Evolutionary conservation across 2,797 vertebrate genomes (phyloP).

Genomic region (Leptatherina wallacei): DNA sequence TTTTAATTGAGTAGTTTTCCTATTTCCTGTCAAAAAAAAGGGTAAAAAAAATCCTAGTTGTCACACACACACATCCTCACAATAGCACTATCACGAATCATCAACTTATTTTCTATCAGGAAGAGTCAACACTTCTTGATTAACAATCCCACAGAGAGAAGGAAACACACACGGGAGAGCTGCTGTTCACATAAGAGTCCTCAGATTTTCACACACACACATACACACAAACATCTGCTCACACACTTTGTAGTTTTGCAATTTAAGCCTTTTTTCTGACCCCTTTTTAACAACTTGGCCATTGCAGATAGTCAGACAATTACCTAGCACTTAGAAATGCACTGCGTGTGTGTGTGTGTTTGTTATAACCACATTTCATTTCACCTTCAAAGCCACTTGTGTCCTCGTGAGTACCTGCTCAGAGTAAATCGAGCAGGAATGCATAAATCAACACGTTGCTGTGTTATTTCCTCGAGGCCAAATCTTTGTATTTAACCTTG

Average conservation of each 20-base stretch:
- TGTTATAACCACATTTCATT: slow-evolving; percentile 29
- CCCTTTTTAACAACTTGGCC: slow-evolving; percentile 6
- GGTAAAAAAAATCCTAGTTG: too few relatives aligned
- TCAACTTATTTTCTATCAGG: slow-evolving; percentile 32
- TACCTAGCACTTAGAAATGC: not conserved
- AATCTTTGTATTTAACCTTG: slow-evolving; percentile 53
- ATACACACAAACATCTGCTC: not conserved
- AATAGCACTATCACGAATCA: too few relatives aligned
- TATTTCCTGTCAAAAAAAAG: too few relatives aligned
- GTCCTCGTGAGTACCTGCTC: slow-evolving; percentile 41
- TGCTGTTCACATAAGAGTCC: slow-evolving; percentile 54
- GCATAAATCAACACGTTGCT: slow-evolving; percentile 59
- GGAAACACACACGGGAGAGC: slow-evolving; percentile 44
- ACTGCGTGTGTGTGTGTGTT: not conserved
- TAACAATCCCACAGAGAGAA: slow-evolving; percentile 53
- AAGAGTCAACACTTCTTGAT: slow-evolving; percentile 66
- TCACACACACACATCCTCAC: not conserved
- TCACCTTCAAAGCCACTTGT: slow-evolving; percentile 38
- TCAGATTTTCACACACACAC: slow-evolving; percentile 24
- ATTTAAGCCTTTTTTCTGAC: slow-evolving; percentile 1
- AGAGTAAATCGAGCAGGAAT: slow-evolving; percentile 63
- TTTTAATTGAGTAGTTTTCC: too few relatives aligned
- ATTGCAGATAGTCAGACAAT: not conserved
- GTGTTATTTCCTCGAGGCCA: slow-evolving; percentile 47
- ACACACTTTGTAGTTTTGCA: not conserved